Conservation (phyloP, 2,888 invertebrate genomes). For the Xestia sexstrigata region DNA sequence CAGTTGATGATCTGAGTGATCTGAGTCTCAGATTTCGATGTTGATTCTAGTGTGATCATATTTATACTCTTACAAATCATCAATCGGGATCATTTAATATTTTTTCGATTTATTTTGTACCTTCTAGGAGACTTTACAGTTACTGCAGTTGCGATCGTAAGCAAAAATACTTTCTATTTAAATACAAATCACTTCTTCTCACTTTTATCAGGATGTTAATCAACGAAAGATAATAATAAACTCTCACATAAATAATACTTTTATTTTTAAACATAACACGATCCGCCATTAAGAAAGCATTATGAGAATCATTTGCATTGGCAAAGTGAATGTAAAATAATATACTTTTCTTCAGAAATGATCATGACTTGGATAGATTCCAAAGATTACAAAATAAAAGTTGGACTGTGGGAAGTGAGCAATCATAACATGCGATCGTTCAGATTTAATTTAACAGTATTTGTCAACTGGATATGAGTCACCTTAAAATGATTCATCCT, state of each 20-base stretch:
- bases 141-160: conserved; percentile 3
- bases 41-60: background rate
- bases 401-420: conserved; percentile 42
- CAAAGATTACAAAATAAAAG: conserved; percentile 57
- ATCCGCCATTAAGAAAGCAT: conserved; percentile 62
- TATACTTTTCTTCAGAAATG: conserved; percentile 42
- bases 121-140: background rate
- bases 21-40: background rate
- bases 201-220: conserved; percentile 56
- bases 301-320: conserved; percentile 57
- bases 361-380: conserved; percentile 55
- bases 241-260: conserved; percentile 49
- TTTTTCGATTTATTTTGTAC: background rate
- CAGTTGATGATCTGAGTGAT: background rate
- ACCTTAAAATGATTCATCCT: conserved; percentile 42
- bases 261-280: conserved; percentile 44
- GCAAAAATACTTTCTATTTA: conserved; percentile 41
- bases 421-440: conserved; percentile 18
- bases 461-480: conserved; percentile 53
- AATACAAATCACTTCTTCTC: conserved; percentile 42
- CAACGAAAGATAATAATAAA: conserved; percentile 51
- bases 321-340: conserved; percentile 64
- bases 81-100: background rate
- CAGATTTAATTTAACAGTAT: conserved; percentile 43
- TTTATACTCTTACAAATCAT: background rate